Evolutionary conservation across 2,888 invertebrate genomes (phyloP), one percentile per base, ranked within the genome.

Genomic region (Leptinotarsa haldemani): DNA sequence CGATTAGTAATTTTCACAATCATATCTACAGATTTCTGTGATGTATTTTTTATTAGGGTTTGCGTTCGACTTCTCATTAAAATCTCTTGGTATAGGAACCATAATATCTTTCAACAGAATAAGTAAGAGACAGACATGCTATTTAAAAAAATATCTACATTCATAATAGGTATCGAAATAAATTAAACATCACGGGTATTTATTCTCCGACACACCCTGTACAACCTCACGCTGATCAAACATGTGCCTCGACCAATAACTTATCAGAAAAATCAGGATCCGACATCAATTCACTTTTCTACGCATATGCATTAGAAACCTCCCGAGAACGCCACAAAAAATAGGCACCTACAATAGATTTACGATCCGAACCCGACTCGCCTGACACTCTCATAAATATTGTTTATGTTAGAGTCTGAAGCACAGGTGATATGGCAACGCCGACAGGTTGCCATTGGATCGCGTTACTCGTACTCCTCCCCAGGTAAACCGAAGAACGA

Each of bases 331-430:
- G 79, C 78, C 75, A 78, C 79, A 80, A 80, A 80, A 82, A 84
- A 84, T 83, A 83, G 82, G 76, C 77, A 77, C 80, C 80, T 78
- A 82, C 84, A 85, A 86, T 86, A 87, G 87, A 87, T 88, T 87
- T 87, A 88, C 85, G 87, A 86, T 82, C 83, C 80, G 83, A 87
- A 86, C 85, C 86, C 82, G 86, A 86, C 85, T 85, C 85, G 85
- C 84, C 86, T 87, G 88, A 87, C 87, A 86, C 82, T 84, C 84
- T 86, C 87, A 87, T 88, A 87, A 88, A 87, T 88, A 87, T 87
- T 87, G 87, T 87, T 87, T 87, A 87, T 87, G 87, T 87, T 87
- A 85, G 83, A 84, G 81, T 82, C 82, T 82, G 81, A 83, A 80
- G 80, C 79, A 79, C 84, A 84, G 84, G 84, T 84, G 83, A 86